Evolutionary conservation across 2,888 invertebrate genomes (phyloP), one percentile per base, ranked within the genome.

Genomic region (Diogma glabrata): DNA sequence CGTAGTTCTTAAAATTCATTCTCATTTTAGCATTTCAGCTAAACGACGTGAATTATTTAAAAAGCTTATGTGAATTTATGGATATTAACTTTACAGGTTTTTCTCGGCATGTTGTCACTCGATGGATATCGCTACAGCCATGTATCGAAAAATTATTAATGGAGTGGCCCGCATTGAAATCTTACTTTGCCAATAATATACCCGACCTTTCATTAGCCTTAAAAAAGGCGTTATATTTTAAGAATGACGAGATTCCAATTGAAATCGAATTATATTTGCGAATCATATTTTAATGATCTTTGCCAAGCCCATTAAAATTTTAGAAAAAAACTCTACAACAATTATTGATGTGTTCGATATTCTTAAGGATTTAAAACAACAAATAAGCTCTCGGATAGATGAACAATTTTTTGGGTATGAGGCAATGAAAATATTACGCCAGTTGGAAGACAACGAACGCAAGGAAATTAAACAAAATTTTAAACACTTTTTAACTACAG

Each of bases 261-360:
- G 16, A 33, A 3, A 33, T 33, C 5, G 33, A 3, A 33, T 3
- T 33, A 33, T 33, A 33, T 33, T 36, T 36, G 7, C 36, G 10
- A 36, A 36, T 36, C 36, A 36, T 36, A 36, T 7, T 36, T 36
- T 36, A 36, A 36, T 16, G 36, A 36, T 33, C 8, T 36, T 36
- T 33, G 33, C n/a, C n/a, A 36, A 2, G 33, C 36, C 10, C 16
- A 36, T 36, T 36, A 36, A 36, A 36, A n/a, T 33, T 33, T 33
- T 33, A 12, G 33, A 33, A 33, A 33, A 33, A n/a, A n/a, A n/a
- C n/a, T n/a, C n/a, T n/a, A n/a, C n/a, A n/a, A n/a, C n/a, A n/a
- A n/a, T n/a, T n/a, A n/a, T n/a, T n/a, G n/a, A n/a, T n/a, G n/a
- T n/a, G n/a, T n/a, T n/a, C 28, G 28, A 28, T 28, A 12, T 28